Evolutionary conservation across 2,113 vertebrate genomes (phyloP).

Genomic region (Nesospiza acunhae): DNA sequence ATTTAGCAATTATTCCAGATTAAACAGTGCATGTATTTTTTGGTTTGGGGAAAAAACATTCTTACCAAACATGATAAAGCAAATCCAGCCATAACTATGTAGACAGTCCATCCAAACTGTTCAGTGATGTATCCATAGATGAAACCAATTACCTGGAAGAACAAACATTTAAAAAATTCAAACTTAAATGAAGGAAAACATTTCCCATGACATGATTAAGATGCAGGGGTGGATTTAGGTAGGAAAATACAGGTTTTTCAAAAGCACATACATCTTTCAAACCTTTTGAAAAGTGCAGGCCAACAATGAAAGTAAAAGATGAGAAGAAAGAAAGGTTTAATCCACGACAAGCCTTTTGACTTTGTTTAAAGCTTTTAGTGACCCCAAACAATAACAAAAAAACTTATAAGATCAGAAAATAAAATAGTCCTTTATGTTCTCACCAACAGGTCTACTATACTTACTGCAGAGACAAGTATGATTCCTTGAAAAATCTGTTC

Average conservation of each 20-base stretch:
- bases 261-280: neutral
- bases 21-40: neutral
- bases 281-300: neutral
- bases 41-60: neutral
- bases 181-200: neutral
- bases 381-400: neutral
- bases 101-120: constrained; percentile 97
- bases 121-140: constrained; percentile 89
- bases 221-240: fast-evolving
- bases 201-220: neutral
- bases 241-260: neutral
- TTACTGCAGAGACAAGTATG: constrained; percentile 94
- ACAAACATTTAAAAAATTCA: neutral
- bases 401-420: neutral
- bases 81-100: constrained; percentile 93
- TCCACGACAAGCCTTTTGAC: neutral
- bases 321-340: neutral
- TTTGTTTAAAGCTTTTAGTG: neutral
- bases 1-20: neutral
- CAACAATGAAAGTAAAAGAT: neutral
- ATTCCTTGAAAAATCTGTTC: constrained; percentile 98
- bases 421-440: neutral
- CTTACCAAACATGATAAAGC: constrained; percentile 92
- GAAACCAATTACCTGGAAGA: constrained; percentile 88
- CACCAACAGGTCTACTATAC: neutral